Evolutionary conservation across 2,113 vertebrate genomes (phyloP).

Genomic region (Eublepharis macularius): DNA sequence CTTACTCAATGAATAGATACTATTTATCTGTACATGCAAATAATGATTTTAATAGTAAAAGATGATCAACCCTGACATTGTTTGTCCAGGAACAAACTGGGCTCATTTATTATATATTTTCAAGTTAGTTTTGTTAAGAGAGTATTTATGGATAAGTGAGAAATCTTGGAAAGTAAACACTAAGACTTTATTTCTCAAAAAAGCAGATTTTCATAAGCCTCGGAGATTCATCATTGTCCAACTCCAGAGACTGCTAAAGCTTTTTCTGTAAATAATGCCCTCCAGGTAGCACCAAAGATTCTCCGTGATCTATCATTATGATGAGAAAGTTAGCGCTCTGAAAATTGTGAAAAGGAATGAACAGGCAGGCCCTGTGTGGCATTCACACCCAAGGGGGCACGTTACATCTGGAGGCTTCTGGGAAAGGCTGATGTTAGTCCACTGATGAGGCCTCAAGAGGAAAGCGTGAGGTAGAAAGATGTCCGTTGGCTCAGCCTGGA

Average conservation of each 20-base stretch:
- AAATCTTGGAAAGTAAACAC: neutral
- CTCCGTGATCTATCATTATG: too few species aligned
- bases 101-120: too few species aligned
- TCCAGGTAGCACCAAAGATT: too few species aligned
- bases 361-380: neutral
- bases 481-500: neutral
- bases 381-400: neutral
- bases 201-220: neutral
- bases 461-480: neutral
- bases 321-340: neutral
- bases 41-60: neutral
- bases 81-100: too few species aligned
- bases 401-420: neutral
- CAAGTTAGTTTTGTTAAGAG: neutral
- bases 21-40: neutral
- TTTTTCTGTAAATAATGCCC: neutral
- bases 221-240: neutral
- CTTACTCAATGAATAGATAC: too few species aligned
- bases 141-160: neutral
- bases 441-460: neutral
- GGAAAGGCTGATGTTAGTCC: neutral
- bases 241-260: neutral
- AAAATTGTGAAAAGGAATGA: neutral
- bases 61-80: neutral
- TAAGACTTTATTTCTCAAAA: neutral